These are phyloP conservation scores for Muraenolepis orangiensis DNA, from an alignment of 2,797 vertebrate species.

Conservation along the genomic window DNA sequence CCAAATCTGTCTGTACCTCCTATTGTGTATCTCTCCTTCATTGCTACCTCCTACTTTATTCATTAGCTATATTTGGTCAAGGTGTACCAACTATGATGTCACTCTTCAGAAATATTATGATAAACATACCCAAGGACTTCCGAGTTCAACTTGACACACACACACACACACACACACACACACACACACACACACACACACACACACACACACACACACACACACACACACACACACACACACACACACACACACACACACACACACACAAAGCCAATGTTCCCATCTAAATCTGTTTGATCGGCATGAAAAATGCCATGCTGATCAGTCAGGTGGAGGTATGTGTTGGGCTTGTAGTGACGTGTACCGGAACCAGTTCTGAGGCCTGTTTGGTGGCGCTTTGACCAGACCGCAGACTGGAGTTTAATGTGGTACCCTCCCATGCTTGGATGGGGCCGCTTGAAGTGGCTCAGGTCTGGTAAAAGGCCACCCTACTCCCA, in stretches of 20 bases:
- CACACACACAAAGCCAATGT: slow-evolving; percentile 1
- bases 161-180: slow-evolving; percentile 1
- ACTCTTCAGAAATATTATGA: slow-evolving; percentile 42
- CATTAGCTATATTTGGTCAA: slow-evolving; percentile 55
- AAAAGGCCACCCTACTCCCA: slow-evolving; percentile 48
- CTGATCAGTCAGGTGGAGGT: slow-evolving; percentile 21
- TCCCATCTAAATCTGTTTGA: slow-evolving; percentile 5
- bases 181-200: background rate
- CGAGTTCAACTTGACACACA: background rate
- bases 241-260: background rate
- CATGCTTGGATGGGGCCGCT: slow-evolving; percentile 63
- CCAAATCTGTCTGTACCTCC: slow-evolving; percentile 51
- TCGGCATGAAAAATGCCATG: too few relatives aligned
- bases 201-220: background rate
- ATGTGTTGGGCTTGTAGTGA: slow-evolving; percentile 30
- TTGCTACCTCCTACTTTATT: slow-evolving; percentile 39
- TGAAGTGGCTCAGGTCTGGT: slow-evolving; percentile 55
- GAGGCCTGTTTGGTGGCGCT: slow-evolving; percentile 54
- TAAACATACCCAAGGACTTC: background rate
- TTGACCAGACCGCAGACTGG: slow-evolving; percentile 54
- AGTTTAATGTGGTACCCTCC: slow-evolving; percentile 62
- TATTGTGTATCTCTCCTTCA: slow-evolving; percentile 62
- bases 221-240: background rate
- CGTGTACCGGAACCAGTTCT: slow-evolving; percentile 35
- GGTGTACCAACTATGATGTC: slow-evolving; percentile 23